Evolutionary conservation across 2,888 invertebrate genomes (phyloP).

Genomic region (Patella depressa): DNA sequence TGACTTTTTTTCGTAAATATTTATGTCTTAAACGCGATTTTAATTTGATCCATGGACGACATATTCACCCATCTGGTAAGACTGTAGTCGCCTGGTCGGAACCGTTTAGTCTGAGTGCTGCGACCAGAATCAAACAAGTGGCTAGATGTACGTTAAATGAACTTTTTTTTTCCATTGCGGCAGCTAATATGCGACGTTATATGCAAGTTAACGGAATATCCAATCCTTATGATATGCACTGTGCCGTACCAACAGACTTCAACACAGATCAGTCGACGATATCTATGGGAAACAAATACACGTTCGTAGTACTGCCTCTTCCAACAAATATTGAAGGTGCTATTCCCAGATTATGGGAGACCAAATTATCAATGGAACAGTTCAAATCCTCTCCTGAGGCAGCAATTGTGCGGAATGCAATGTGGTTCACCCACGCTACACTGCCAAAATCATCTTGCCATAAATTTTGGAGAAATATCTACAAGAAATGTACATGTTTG

Average conservation of each 20-base stretch:
- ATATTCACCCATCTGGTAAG: conserved; percentile 61
- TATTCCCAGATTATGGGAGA: conserved; percentile 76
- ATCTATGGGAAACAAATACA: conserved; percentile 49
- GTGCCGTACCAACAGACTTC: conserved; percentile 64
- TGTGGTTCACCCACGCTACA: conserved; percentile 71
- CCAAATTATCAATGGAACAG: conserved; percentile 73
- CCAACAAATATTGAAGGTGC: conserved; percentile 76
- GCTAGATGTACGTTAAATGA: conserved; percentile 75
- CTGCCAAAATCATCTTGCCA: conserved; percentile 66
- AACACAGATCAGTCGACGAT: conserved; percentile 35
- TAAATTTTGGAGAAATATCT: conserved; percentile 61
- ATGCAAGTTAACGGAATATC: conserved; percentile 73
- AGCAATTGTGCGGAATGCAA: conserved; percentile 73
- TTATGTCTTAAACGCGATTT: conserved; percentile 71
- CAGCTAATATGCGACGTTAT: conserved; percentile 73
- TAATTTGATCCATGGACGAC: conserved; percentile 71
- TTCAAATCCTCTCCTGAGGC: conserved; percentile 74
- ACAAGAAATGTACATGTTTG: conserved; percentile 61
- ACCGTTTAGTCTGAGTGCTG: conserved; percentile 70
- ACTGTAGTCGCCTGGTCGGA: conserved; percentile 73
- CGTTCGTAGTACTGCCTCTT: conserved; percentile 66
- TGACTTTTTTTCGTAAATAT: conserved; percentile 73
- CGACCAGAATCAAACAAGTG: conserved; percentile 74
- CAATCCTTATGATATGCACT: conserved; percentile 74
- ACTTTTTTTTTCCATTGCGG: conserved; percentile 74